These are phyloP conservation scores for Oligia latruncula DNA, from an alignment of 2,888 invertebrate genomes.

Conservation along the genomic window DNA sequence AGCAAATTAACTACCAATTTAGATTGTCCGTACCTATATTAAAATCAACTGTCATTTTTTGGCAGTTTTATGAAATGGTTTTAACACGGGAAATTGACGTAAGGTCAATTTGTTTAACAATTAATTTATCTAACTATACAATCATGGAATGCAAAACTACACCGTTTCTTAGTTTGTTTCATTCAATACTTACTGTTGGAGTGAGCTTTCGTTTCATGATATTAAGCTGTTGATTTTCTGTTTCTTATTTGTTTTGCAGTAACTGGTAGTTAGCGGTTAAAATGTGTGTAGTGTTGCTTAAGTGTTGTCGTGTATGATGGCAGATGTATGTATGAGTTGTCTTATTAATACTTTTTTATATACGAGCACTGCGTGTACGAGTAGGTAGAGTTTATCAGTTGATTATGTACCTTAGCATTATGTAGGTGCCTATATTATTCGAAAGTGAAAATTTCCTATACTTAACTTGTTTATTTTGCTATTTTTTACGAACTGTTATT, in stretches of 20 bases:
- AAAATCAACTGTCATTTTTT: background rate
- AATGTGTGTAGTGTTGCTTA: slow-evolving; percentile 49
- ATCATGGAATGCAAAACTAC: background rate
- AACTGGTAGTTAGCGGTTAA: slow-evolving; percentile 45
- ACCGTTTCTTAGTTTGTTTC: background rate
- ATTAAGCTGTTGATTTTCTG: slow-evolving; percentile 31
- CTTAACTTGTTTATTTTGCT: background rate
- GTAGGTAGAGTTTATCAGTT: background rate
- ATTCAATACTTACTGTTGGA: background rate
- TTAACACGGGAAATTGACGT: background rate
- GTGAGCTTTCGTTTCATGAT: background rate
- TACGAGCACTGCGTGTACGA: background rate
- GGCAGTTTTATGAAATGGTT: background rate
- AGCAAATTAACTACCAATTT: background rate
- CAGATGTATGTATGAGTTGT: slow-evolving; percentile 46
- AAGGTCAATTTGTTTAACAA: background rate
- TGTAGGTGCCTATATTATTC: background rate
- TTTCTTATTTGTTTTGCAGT: background rate
- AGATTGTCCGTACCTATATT: background rate
- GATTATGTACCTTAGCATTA: background rate
- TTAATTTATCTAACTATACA: background rate
- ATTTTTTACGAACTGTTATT: background rate
- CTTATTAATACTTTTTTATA: slow-evolving; percentile 25
- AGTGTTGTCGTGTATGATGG: slow-evolving; percentile 45
- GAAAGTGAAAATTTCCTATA: background rate